These are phyloP conservation scores for Drosophila malerkotliana DNA, from an alignment of 1,140 invertebrate species.

Conservation along the genomic window DNA sequence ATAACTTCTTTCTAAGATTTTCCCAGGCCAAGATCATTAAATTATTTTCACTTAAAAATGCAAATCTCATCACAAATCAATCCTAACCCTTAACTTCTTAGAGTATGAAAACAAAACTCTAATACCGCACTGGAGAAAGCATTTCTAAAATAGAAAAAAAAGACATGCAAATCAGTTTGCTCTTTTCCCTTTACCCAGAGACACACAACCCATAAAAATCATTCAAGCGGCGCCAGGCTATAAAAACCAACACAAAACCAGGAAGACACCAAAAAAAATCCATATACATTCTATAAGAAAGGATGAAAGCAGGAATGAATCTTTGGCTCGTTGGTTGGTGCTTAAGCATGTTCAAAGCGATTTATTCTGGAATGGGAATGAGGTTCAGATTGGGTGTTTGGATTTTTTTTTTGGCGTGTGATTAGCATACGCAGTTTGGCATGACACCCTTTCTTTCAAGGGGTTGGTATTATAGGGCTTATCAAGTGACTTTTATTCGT, in stretches of 20 bases:
- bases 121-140: conserved; percentile 20
- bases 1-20: not conserved
- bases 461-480: conserved; percentile 73
- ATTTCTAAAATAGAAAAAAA: conserved; percentile 7
- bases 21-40: not conserved
- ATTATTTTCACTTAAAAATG: not conserved
- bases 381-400: conserved; percentile 27
- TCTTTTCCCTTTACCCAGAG: conserved; percentile 29
- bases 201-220: conserved; percentile 69
- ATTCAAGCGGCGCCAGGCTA: conserved; percentile 77
- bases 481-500: conserved; percentile 77
- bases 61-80: conserved; percentile 34
- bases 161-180: conserved; percentile 72
- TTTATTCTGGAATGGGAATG: conserved; percentile 15
- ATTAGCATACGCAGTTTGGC: conserved; percentile 76
- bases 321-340: conserved; percentile 67
- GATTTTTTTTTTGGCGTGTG: conserved; percentile 44
- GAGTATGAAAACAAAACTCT: conserved; percentile 35
- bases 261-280: conserved; percentile 45
- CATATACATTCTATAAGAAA: conserved; percentile 13
- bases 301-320: conserved; percentile 49
- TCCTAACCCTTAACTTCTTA: conserved; percentile 11
- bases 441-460: conserved; percentile 66
- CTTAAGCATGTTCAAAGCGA: conserved; percentile 73
- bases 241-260: conserved; percentile 74